phyloP scores from a whole-genome alignment of 2,113 vertebrate species.

The Dasypus novemcinctus region DNA sequence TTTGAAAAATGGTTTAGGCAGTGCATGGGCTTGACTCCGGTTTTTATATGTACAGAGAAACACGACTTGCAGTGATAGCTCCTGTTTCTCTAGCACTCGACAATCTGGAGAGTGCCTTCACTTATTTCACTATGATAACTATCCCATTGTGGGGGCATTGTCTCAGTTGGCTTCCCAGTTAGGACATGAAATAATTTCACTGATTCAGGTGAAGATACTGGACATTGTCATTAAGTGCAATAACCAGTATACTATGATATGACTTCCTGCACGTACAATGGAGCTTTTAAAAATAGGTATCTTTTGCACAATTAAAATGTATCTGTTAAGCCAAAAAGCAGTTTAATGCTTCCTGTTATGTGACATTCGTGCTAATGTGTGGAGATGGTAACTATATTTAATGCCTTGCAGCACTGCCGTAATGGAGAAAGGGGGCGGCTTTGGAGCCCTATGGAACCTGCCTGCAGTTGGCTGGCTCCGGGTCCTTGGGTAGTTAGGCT shows the following conservation, averaged over 20 bases:
- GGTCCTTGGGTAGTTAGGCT: not conserved
- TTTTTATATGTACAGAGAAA: not conserved
- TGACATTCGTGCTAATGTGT: not conserved
- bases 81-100: not conserved
- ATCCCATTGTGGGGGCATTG: accelerated
- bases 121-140: not conserved
- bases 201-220: not conserved
- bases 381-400: not conserved
- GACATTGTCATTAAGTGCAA: not conserved
- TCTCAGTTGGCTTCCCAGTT: not conserved
- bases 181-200: accelerated
- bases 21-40: not conserved
- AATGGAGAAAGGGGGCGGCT: too few species aligned
- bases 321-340: not conserved
- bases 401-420: not conserved
- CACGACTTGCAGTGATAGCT: not conserved
- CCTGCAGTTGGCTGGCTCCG: not conserved
- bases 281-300: not conserved
- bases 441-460: not conserved
- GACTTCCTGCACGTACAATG: not conserved
- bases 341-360: not conserved
- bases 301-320: not conserved
- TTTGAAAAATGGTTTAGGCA: not conserved
- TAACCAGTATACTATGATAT: not conserved
- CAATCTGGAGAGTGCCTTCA: not conserved